A percentile compares a stretch with the other conserved stretches of the same genome.
phyloP scores from a whole-genome alignment of 2,888 invertebrate species.

The Xestia ashworthii region DNA sequence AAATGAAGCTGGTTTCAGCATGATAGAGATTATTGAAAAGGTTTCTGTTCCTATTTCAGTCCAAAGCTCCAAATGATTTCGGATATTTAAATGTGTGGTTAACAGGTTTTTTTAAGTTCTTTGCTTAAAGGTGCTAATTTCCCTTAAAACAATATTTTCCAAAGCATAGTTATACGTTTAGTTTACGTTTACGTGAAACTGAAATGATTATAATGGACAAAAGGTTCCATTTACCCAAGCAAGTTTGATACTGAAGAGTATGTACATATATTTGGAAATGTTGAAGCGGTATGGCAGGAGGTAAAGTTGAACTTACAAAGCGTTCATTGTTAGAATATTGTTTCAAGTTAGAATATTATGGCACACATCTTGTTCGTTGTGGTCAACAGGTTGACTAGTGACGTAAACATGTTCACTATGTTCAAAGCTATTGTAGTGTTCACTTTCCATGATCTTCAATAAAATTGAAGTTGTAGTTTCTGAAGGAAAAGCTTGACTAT shows the following conservation, averaged over 20 bases:
- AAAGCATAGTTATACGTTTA: neutral
- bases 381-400: neutral
- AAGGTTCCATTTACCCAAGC: slow-evolving; percentile 8
- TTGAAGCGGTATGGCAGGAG: neutral
- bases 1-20: neutral
- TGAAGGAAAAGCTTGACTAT: neutral
- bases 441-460: neutral
- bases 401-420: neutral
- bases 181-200: neutral
- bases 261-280: slow-evolving; percentile 7
- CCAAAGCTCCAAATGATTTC: neutral
- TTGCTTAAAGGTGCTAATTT: neutral
- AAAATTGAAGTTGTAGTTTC: too few relatives aligned
- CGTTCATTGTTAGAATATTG: neutral
- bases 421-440: neutral
- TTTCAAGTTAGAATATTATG: neutral
- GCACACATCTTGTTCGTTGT: neutral
- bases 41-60: neutral
- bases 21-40: neutral
- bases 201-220: neutral
- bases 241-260: neutral
- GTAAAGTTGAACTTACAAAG: neutral
- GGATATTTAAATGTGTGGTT: neutral
- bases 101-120: neutral
- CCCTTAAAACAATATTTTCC: neutral